These are phyloP conservation scores for Erebia palarica DNA, from an alignment of 2,888 invertebrate genomes.

Conservation along the genomic window DNA sequence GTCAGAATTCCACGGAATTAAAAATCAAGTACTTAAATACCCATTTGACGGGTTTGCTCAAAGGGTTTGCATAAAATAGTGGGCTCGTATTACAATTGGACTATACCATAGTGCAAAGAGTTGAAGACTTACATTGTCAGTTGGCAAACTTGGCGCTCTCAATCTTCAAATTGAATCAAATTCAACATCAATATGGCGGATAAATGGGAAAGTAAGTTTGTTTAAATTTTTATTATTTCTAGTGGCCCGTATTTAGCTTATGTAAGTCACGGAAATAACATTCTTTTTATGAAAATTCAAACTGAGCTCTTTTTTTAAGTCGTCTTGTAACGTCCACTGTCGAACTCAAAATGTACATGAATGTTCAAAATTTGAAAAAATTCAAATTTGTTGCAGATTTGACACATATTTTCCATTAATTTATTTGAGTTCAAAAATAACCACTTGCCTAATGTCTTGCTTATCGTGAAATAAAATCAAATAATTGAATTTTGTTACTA, in stretches of 20 bases:
- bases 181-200: constrained; percentile 89
- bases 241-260: constrained; percentile 21
- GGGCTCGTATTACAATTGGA: too few relatives aligned
- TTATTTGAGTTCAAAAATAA: constrained; percentile 34
- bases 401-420: constrained; percentile 51
- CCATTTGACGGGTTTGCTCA: too few relatives aligned
- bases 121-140: constrained; percentile 36
- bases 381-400: constrained; percentile 74
- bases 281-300: constrained; percentile 39
- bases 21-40: too few relatives aligned
- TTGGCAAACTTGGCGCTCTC: constrained; percentile 69
- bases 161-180: constrained; percentile 66
- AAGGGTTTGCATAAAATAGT: too few relatives aligned
- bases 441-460: constrained; percentile 35
- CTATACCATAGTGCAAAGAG: constrained; percentile 34
- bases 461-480: constrained; percentile 20
- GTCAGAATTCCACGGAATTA: too few relatives aligned
- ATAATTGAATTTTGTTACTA: background rate
- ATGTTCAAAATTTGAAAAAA: constrained; percentile 82
- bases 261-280: constrained; percentile 21
- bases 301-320: constrained; percentile 38
- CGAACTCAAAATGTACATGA: constrained; percentile 45
- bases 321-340: constrained; percentile 43
- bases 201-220: constrained; percentile 89
- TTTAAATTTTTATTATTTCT: constrained; percentile 59